Evolutionary conservation across 1,140 invertebrate species (phyloP).

Genomic region (Hylaeus volcanicus): DNA sequence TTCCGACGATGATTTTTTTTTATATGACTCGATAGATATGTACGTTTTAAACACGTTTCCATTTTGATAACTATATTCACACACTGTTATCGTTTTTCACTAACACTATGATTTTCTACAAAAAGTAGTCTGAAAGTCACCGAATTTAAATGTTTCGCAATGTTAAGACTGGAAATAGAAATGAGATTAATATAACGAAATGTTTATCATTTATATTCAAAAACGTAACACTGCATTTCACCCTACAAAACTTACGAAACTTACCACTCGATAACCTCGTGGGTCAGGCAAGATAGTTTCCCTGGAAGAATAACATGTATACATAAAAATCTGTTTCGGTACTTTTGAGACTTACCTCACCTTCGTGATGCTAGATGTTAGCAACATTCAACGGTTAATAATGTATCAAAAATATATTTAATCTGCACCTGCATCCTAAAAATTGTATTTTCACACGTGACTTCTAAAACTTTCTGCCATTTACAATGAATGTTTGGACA

Average conservation of each 20-base stretch:
- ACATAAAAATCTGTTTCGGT: constrained; percentile 39
- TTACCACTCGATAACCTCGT: constrained; percentile 13
- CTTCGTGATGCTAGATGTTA: constrained; percentile 3
- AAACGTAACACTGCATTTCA: constrained; percentile 7
- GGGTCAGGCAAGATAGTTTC: constrained; percentile 17
- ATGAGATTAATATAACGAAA: constrained; percentile 55
- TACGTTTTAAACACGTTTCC: constrained; percentile 1
- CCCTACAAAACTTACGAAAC: constrained; percentile 14
- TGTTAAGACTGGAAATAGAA: constrained; percentile 66
- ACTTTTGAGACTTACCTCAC: constrained; percentile 52
- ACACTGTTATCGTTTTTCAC: constrained; percentile 2
- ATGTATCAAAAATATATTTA: constrained; percentile 32
- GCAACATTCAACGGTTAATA: constrained; percentile 46
- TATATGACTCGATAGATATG: neutral
- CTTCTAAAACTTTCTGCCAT: neutral
- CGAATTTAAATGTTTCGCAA: constrained; percentile 66
- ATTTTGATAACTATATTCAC: neutral
- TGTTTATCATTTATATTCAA: constrained; percentile 22
- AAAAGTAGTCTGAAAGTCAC: constrained; percentile 49
- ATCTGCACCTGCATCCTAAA: neutral
- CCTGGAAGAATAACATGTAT: constrained; percentile 59
- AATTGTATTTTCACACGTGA: neutral
- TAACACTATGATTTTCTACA: constrained; percentile 25
- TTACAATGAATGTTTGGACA: constrained; percentile 2
- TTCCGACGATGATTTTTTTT: neutral